A percentile compares a stretch with the other conserved stretches of the same genome.
These are phyloP conservation scores for Etheostoma nigrum DNA, from an alignment of 2,797 vertebrate genomes.

Conservation along the genomic window DNA sequence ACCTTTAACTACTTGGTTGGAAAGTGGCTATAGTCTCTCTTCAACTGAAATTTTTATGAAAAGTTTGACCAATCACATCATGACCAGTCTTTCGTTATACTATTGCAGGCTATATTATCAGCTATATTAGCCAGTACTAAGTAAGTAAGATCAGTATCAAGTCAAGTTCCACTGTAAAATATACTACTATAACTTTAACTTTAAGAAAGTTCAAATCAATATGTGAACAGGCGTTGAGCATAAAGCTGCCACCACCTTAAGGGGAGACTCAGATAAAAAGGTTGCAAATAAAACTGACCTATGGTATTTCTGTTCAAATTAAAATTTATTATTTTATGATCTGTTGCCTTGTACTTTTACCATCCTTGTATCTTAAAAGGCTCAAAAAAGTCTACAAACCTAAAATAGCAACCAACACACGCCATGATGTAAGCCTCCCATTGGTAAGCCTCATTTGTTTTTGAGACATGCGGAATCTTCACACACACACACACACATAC, in stretches of 20 bases:
- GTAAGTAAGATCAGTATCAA: no score
- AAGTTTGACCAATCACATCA: not conserved
- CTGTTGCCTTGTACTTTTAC: not conserved
- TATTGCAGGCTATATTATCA: not conserved
- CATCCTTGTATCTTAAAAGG: constrained; percentile 1
- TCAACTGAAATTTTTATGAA: not conserved
- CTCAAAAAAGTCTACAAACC: not conserved
- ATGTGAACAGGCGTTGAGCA: not conserved
- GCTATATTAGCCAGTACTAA: not conserved
- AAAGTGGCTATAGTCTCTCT: not conserved
- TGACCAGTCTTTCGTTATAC: not conserved
- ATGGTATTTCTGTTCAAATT: constrained; percentile 14
- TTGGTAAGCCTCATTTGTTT: constrained; percentile 32
- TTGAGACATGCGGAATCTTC: constrained; percentile 2
- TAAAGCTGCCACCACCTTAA: not conserved
- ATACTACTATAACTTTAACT: no score
- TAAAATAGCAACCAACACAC: not conserved
- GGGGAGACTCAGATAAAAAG: constrained; percentile 1
- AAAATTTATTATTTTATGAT: constrained; percentile 34
- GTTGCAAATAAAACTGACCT: not conserved
- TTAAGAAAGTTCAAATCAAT: not conserved
- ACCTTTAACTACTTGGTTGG: no score
- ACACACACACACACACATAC: not conserved
- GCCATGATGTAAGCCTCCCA: no score
- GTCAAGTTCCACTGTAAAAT: no score